These are phyloP conservation scores for Caretta caretta DNA, from an alignment of 2,113 vertebrate genomes.

Conservation along the genomic window DNA sequence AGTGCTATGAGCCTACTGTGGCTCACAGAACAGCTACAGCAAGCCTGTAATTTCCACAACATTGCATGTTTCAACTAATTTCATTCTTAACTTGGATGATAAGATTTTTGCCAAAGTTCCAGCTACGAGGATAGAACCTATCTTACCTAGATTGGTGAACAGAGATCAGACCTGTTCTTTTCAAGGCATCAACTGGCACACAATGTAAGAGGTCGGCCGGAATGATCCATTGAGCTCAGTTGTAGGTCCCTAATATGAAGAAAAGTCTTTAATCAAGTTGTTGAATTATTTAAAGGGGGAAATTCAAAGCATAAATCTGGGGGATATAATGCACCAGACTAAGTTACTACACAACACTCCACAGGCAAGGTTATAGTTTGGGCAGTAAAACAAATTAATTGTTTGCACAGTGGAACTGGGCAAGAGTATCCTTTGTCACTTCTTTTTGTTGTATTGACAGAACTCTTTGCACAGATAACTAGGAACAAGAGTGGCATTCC, in stretches of 20 bases:
- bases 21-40: not conserved
- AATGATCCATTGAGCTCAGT: not conserved
- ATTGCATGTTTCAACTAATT: not conserved
- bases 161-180: not conserved
- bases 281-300: not conserved
- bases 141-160: not conserved
- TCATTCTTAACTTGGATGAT: not conserved
- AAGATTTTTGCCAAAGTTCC: not conserved
- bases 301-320: constrained; percentile 1
- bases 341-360: not conserved
- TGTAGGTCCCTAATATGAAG: not conserved
- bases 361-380: not conserved
- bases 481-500: not conserved
- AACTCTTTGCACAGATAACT: not conserved
- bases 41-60: not conserved
- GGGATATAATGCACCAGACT: not conserved
- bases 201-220: not conserved
- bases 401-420: not conserved
- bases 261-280: not conserved
- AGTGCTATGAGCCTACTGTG: not conserved
- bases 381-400: not conserved
- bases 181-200: not conserved
- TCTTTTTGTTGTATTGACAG: not conserved
- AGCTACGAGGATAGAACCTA: not conserved
- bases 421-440: not conserved